These are phyloP conservation scores for Mimas tiliae DNA, from an alignment of 2,888 invertebrate genomes.

Conservation along the genomic window DNA sequence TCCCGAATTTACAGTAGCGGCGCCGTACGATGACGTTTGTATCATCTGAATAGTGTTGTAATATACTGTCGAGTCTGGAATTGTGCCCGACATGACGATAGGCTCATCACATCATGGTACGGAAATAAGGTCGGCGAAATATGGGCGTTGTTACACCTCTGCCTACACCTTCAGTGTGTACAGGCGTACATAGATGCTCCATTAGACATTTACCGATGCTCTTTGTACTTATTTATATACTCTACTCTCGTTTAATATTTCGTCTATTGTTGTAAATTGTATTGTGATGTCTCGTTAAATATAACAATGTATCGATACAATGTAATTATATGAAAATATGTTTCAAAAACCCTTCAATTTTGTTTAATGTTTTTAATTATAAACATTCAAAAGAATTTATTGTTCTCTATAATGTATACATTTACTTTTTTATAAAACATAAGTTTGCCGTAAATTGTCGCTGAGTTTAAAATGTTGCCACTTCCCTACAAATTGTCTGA, in stretches of 20 bases:
- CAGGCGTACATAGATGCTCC: too few species aligned
- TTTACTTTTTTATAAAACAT: not conserved
- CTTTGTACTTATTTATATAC: not conserved
- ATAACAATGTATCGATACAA: constrained; percentile 11
- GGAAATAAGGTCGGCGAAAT: too few species aligned
- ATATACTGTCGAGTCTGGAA: too few species aligned
- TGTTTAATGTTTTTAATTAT: not conserved
- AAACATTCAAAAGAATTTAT: constrained; percentile 1
- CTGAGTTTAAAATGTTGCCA: constrained; percentile 3
- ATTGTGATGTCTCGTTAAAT: constrained; percentile 31
- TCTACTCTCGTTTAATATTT: constrained; percentile 14
- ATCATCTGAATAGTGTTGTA: too few species aligned
- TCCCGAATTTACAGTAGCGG: too few species aligned
- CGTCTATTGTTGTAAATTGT: not conserved
- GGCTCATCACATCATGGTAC: too few species aligned
- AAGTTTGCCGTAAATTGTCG: not conserved
- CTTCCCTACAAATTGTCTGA: constrained; percentile 10
- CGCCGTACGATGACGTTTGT: too few species aligned
- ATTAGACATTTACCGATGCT: not conserved
- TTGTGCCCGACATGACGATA: too few species aligned
- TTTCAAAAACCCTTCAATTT: not conserved
- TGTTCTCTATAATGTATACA: constrained; percentile 2
- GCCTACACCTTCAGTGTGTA: too few species aligned
- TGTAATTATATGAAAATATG: not conserved
- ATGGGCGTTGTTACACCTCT: too few species aligned